phyloP scores from a whole-genome alignment of 1,140 invertebrate species.

The Bathynomus jamesi region DNA sequence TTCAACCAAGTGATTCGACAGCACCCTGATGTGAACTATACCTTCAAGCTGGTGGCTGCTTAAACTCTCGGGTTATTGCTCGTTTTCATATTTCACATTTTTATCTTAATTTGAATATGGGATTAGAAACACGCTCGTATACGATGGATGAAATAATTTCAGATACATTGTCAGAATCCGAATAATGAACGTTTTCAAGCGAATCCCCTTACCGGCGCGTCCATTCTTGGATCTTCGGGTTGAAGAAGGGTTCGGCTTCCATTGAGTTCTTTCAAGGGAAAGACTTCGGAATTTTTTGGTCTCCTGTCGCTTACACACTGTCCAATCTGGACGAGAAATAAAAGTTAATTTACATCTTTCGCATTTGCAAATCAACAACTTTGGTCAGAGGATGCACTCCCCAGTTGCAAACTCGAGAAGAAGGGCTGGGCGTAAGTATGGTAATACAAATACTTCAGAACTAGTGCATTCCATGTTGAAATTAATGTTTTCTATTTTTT shows the following conservation, averaged over 20 bases:
- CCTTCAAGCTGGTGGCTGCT: background rate
- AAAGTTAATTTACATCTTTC: too few species aligned
- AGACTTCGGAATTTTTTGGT: constrained; percentile 36
- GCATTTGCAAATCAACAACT: too few species aligned
- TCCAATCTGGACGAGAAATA: constrained; percentile 24
- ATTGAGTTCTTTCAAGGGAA: constrained; percentile 33
- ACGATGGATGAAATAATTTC: background rate
- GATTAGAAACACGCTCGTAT: too few species aligned
- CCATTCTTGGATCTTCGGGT: constrained; percentile 22
- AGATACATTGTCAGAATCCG: background rate
- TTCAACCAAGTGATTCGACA: background rate
- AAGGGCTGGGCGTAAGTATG: too few species aligned
- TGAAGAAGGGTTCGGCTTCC: constrained; percentile 31
- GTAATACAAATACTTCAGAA: too few species aligned
- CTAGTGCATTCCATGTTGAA: too few species aligned
- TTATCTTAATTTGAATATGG: background rate
- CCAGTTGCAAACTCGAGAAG: too few species aligned
- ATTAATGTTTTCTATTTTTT: too few species aligned
- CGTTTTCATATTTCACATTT: background rate
- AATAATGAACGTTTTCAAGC: background rate
- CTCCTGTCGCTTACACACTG: constrained; percentile 36
- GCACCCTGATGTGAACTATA: background rate
- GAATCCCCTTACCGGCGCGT: constrained; percentile 25
- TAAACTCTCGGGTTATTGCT: background rate
- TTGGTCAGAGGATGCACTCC: too few species aligned